Conservation (phyloP, 2,888 invertebrate species). For the Tubulanus polymorphus region DNA sequence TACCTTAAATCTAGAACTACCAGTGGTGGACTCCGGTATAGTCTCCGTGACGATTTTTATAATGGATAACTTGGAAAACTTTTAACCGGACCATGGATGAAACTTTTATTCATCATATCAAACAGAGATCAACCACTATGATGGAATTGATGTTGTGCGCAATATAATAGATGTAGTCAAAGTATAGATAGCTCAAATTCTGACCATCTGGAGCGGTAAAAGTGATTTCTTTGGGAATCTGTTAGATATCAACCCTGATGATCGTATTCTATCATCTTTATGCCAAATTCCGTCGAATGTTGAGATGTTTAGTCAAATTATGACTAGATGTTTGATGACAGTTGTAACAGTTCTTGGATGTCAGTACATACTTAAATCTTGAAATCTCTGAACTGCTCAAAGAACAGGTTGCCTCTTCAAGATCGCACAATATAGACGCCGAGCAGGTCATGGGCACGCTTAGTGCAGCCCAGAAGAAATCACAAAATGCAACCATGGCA, state of each 20-base stretch:
- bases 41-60: conserved; percentile 7
- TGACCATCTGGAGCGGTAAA: no score
- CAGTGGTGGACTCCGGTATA: conserved; percentile 11
- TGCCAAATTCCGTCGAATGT: no score
- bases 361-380: conserved; percentile 4
- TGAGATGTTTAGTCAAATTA: no score
- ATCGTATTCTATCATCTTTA: no score
- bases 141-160: background rate
- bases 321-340: background rate
- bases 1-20: conserved; percentile 7
- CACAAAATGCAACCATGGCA: conserved; percentile 14
- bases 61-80: conserved; percentile 6
- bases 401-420: conserved; percentile 13
- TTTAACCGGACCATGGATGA: conserved; percentile 7
- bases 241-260: no score
- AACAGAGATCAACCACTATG: conserved; percentile 4
- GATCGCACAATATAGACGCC: conserved; percentile 18
- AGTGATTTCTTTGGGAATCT: no score
- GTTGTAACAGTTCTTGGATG: background rate
- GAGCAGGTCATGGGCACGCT: conserved; percentile 20
- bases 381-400: conserved; percentile 14
- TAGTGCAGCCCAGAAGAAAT: conserved; percentile 9
- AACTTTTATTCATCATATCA: conserved; percentile 4
- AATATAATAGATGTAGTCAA: background rate
- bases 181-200: no score